phyloP scores from a whole-genome alignment of 2,888 invertebrate genomes.

The Pardosa pseudoannulata region DNA sequence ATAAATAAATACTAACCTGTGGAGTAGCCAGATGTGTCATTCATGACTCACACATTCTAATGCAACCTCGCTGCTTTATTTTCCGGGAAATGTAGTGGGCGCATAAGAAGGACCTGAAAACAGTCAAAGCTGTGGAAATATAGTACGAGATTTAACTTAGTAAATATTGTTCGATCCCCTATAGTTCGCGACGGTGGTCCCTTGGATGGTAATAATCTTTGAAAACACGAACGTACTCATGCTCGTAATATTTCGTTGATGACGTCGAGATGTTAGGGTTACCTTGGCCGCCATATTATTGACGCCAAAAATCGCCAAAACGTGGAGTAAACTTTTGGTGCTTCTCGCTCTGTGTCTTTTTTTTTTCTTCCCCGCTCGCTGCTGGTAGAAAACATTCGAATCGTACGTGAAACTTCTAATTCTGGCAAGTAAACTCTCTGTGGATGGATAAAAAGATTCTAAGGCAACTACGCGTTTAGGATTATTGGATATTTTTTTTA shows the following conservation, averaged over 20 bases:
- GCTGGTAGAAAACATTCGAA: too few relatives aligned
- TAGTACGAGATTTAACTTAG: not conserved
- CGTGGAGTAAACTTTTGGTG: not conserved
- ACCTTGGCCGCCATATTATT: not conserved
- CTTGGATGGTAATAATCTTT: not conserved
- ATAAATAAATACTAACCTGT: slow-evolving; percentile 33
- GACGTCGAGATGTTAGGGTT: slow-evolving; percentile 51
- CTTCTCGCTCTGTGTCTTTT: too few relatives aligned
- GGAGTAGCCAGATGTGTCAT: slow-evolving; percentile 41
- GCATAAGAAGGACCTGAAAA: not conserved
- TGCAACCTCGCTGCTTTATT: not conserved
- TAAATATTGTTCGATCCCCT: not conserved
- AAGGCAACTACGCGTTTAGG: too few relatives aligned
- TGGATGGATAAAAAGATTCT: too few relatives aligned
- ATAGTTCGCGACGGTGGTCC: not conserved
- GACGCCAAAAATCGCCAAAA: slow-evolving; percentile 54
- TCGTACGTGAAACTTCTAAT: too few relatives aligned
- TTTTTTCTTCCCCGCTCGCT: too few relatives aligned
- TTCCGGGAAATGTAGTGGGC: not conserved
- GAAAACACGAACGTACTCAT: slow-evolving; percentile 17
- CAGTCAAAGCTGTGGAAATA: not conserved
- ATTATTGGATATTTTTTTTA: too few relatives aligned
- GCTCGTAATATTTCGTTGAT: slow-evolving; percentile 61
- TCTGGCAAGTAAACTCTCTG: too few relatives aligned
- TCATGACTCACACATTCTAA: slow-evolving; percentile 27